Evolutionary conservation across 2,888 invertebrate species (phyloP), one percentile per base, ranked within the genome.

Genomic region (Didymodactylos carnosus): DNA sequence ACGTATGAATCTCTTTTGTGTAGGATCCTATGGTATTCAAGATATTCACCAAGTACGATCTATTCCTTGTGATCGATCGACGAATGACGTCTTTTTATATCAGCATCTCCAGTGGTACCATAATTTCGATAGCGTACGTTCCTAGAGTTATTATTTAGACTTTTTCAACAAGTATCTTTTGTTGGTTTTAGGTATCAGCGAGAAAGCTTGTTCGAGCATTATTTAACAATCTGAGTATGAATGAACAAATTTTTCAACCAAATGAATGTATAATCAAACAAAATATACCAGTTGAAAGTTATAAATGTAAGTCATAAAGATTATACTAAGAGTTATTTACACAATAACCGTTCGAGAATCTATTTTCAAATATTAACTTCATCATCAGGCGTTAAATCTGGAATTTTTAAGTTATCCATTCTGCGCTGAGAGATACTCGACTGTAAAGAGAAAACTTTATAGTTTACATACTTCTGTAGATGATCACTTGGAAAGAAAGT

Each of bases 101-200:
- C 62, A 62, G n/a, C 62, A 62, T 62, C 62, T 62, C 35, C 62
- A 62, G n/a, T 62, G 62, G 62, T 62, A 62, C n/a, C 62, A 62
- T 62, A 62, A 62, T 62, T 62, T 62, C 11, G 62, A 62, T 62
- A 62, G 62, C 35, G 62, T n/a, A n/a, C n/a, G n/a, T n/a, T n/a
- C n/a, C n/a, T n/a, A n/a, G n/a, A n/a, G n/a, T n/a, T n/a, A n/a
- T n/a, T n/a, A n/a, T n/a, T n/a, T n/a, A n/a, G n/a, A n/a, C n/a
- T n/a, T n/a, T n/a, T n/a, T n/a, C n/a, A n/a, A n/a, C n/a, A n/a
- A n/a, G n/a, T n/a, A n/a, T n/a, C n/a, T n/a, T n/a, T n/a, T n/a
- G n/a, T n/a, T n/a, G n/a, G n/a, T n/a, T n/a, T n/a, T n/a, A n/a
- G n/a, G n/a, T 62, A 14, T 62, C 62, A 3, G 62, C 62, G 8